Percentiles rank a stretch among this genome's conserved stretches.
Evolutionary conservation across 2,888 invertebrate species (phyloP).

Genomic region (Drosophila dives): DNA sequence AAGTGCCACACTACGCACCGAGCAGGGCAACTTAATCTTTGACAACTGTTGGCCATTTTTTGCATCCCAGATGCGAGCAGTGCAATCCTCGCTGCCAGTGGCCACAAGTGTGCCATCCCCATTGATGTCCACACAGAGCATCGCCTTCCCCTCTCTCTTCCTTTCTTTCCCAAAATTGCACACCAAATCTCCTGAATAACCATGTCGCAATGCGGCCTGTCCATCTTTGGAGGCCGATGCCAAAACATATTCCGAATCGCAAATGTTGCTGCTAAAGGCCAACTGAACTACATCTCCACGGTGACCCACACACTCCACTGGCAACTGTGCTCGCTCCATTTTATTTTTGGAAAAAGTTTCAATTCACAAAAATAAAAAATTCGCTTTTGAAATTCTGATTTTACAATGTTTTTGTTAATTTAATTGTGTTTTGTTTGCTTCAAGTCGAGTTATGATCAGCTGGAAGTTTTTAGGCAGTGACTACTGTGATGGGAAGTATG

Average conservation of each 20-base stretch:
- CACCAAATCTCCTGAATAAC: slow-evolving; percentile 98
- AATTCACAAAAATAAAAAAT: neutral
- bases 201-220: slow-evolving; percentile 96
- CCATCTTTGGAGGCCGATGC: slow-evolving; percentile 88
- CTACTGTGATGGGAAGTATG: neutral
- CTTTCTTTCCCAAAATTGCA: slow-evolving; percentile 92
- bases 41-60: slow-evolving; percentile 93
- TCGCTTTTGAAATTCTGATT: neutral
- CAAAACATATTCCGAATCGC: slow-evolving; percentile 41
- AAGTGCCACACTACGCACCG: slow-evolving; percentile 96
- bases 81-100: slow-evolving; percentile 96
- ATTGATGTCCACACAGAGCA: slow-evolving; percentile 97
- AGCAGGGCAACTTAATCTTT: slow-evolving; percentile 90
- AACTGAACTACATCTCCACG: slow-evolving; percentile 35
- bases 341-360: neutral
- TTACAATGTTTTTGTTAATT: neutral
- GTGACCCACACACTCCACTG: slow-evolving; percentile 47
- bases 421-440: neutral
- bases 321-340: slow-evolving; percentile 18
- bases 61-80: slow-evolving; percentile 97
- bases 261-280: slow-evolving; percentile 46
- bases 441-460: neutral
- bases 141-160: slow-evolving; percentile 90
- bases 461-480: neutral
- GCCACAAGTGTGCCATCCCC: slow-evolving; percentile 94